These are phyloP conservation scores for Isurus oxyrinchus DNA, from an alignment of 2,113 vertebrate genomes.

Conservation along the genomic window DNA sequence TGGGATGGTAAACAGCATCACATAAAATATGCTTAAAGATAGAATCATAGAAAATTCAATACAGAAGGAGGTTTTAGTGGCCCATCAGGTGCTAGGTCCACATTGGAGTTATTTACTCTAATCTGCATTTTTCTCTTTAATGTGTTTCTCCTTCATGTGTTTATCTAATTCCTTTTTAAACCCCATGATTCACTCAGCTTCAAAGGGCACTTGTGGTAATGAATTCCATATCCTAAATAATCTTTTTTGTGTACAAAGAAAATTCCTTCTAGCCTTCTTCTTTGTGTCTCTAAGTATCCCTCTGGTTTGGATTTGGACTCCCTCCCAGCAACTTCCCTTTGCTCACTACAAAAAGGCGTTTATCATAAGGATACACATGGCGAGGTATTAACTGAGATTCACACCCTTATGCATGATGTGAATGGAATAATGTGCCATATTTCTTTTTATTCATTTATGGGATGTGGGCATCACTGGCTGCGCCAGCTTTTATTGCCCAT, in stretches of 20 bases:
- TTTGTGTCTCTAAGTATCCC: not conserved
- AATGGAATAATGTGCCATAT: not conserved
- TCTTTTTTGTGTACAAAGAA: not conserved
- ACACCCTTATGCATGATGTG: too few species aligned
- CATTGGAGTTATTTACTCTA: not conserved
- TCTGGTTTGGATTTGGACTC: not conserved
- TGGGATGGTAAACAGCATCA: not conserved
- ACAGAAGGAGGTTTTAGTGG: not conserved
- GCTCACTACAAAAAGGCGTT: not conserved
- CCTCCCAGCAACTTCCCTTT: not conserved
- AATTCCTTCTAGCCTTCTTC: not conserved
- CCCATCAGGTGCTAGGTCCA: not conserved
- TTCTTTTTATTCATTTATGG: too few species aligned
- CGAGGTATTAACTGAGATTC: not conserved
- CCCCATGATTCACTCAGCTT: not conserved
- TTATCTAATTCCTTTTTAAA: not conserved
- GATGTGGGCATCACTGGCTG: too few species aligned
- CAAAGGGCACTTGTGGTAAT: not conserved
- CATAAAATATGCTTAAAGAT: not conserved
- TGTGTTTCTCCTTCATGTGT: not conserved
- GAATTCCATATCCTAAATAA: not conserved
- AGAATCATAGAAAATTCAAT: not conserved
- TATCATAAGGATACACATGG: not conserved
- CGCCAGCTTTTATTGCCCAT: too few species aligned
- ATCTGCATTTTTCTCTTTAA: constrained; percentile 1